Base-by-base conservation (phyloP, 2,113 vertebrate species). In the Calidris pygmaea region DNA sequence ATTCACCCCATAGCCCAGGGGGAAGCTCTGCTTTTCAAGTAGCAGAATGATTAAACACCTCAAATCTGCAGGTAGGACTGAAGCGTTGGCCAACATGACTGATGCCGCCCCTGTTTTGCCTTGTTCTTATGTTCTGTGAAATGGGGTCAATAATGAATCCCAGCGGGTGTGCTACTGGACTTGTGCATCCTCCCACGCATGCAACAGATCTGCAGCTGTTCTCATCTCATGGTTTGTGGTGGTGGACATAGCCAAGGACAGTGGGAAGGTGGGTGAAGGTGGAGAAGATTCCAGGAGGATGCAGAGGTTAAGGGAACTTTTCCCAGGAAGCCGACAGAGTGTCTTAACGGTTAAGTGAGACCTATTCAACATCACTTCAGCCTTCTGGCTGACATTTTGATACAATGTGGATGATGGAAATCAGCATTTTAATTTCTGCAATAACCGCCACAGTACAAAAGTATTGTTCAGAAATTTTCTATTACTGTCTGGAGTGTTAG, bases 341-440 rank as follows among this genome's bases (percentile, higher is more conserved):
- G 1, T 11, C 37, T 86, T 77, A 55, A 39, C 4, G 3, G 29
- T 71, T 72, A 63, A 72, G 12, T 47, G 47, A 81, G 91, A 59
- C 26, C 13, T 14, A 15, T 41, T 32, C 83, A 86, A 5, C 19
- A 29, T 50, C 73, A 65, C 19, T 91, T 72, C 47, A 93, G 55
- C 50, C 37, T 89, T 83, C 48, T 93, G 83, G 79, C 85, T 93
- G 80, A 89, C 58, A 75, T 90, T 96, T 80, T 84, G 60, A 52
- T 90, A 32, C 15, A 52, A 47, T 7, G 18, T 24, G 4, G 67
- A 89, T 32, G 47, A 72, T 71, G 53, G 73, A 89, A 93, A 90
- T 89, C 52, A 86, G 56, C 56, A 41, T 81, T 91, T 94, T 65
- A 89, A 70, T 86, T 92, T 92, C 59, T 93, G 85, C 60, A 96